phyloP scores from a whole-genome alignment of 2,113 vertebrate genomes.

The Herpetotheres cachinnans region DNA sequence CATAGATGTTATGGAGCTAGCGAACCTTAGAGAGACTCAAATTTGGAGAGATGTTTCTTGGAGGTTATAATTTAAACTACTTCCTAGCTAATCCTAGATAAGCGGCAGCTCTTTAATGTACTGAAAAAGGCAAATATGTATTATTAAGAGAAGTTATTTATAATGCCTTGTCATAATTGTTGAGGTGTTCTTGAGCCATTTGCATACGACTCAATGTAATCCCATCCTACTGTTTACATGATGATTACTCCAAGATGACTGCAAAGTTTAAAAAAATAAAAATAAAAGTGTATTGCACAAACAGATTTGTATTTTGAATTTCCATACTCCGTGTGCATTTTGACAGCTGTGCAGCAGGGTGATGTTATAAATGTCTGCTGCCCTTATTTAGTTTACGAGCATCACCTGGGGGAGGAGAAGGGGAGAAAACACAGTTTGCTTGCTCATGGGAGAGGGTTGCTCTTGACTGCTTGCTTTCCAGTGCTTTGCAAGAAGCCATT shows the following conservation, averaged over 20 bases:
- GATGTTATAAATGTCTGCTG: neutral
- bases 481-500: neutral
- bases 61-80: slow-evolving; percentile 69
- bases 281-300: slow-evolving; percentile 79
- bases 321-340: neutral
- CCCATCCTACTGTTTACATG: slow-evolving; percentile 83
- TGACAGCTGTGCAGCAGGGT: rapidly evolving
- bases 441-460: rapidly evolving
- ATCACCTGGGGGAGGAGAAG: neutral
- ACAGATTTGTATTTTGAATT: neutral
- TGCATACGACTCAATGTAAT: slow-evolving; percentile 78
- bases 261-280: slow-evolving; percentile 79
- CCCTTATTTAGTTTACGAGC: neutral
- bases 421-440: neutral
- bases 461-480: neutral
- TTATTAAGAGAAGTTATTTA: slow-evolving; percentile 82
- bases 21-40: slow-evolving; percentile 55
- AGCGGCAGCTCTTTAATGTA: slow-evolving; percentile 79
- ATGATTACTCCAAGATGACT: slow-evolving; percentile 79
- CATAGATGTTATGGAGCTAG: slow-evolving; percentile 61
- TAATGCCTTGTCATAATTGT: slow-evolving; percentile 81
- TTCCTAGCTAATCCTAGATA: slow-evolving; percentile 77
- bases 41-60: slow-evolving; percentile 52
- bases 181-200: slow-evolving; percentile 80
- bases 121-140: slow-evolving; percentile 78